Conservation (phyloP, 2,888 invertebrate genomes). For the Alcis repandata region DNA sequence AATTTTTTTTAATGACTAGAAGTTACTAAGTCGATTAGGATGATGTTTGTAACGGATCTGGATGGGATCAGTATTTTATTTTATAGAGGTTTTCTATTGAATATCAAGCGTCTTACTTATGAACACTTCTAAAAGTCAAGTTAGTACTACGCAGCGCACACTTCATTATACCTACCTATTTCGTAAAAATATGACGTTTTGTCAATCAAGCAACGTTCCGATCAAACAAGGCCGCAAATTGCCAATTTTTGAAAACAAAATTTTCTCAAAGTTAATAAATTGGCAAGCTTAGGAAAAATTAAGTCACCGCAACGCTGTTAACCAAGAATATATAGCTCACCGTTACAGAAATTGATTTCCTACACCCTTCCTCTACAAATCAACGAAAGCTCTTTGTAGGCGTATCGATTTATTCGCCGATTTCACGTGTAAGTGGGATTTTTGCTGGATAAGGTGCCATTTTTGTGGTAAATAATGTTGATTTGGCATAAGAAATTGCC, state of each 20-base stretch:
- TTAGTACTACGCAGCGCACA: too few relatives aligned
- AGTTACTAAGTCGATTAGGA: too few relatives aligned
- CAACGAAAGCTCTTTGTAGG: slow-evolving; percentile 39
- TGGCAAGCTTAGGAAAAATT: slow-evolving; percentile 36
- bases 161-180: too few relatives aligned
- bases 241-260: background rate
- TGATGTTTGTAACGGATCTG: too few relatives aligned
- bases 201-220: too few relatives aligned
- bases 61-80: too few relatives aligned
- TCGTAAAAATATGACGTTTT: too few relatives aligned
- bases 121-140: too few relatives aligned
- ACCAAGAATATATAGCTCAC: slow-evolving; percentile 39
- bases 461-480: slow-evolving; percentile 6
- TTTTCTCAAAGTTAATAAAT: slow-evolving; percentile 16
- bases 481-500: slow-evolving; percentile 15
- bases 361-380: slow-evolving; percentile 47
- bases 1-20: too few relatives aligned
- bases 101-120: too few relatives aligned
- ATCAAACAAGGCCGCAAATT: background rate
- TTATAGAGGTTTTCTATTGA: too few relatives aligned
- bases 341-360: slow-evolving; percentile 48
- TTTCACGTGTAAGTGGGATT: slow-evolving; percentile 22
- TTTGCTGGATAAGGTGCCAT: slow-evolving; percentile 9
- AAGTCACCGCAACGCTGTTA: slow-evolving; percentile 36
- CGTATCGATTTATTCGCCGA: slow-evolving; percentile 21